Conservation (phyloP, 2,888 invertebrate genomes). For the Capitulum mitella region DNA sequence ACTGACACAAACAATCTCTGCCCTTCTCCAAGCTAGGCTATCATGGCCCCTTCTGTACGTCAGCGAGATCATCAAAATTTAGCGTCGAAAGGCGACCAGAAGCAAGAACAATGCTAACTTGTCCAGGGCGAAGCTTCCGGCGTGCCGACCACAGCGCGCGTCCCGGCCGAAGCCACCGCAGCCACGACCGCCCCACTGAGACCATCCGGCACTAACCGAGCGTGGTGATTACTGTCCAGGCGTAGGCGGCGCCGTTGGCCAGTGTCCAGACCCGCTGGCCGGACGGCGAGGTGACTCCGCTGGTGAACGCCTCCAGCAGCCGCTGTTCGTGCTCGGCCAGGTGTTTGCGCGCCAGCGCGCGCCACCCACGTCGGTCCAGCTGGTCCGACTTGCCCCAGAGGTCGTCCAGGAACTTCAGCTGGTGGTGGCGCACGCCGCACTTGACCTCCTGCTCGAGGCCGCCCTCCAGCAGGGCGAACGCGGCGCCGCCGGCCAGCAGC, state of each 20-base stretch:
- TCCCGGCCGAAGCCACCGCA: no score
- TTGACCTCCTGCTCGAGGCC: slow-evolving; percentile 60
- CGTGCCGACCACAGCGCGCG: no score
- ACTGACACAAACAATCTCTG: no score
- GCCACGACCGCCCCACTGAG: no score
- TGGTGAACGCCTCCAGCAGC: slow-evolving; percentile 71
- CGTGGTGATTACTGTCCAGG: slow-evolving; percentile 76
- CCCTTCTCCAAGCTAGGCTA: no score
- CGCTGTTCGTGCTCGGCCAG: slow-evolving; percentile 79
- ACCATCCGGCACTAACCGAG: slow-evolving; percentile 74
- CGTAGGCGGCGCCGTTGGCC: slow-evolving; percentile 76
- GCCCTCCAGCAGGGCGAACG: slow-evolving; percentile 86
- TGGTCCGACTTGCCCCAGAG: slow-evolving; percentile 56
- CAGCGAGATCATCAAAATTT: no score
- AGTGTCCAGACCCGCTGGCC: slow-evolving; percentile 82
- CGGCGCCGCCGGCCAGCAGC: slow-evolving; percentile 62
- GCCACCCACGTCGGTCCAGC: slow-evolving; percentile 54
- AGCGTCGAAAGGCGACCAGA: no score
- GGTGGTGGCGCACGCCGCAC: slow-evolving; percentile 76
- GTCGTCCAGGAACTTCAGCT: slow-evolving; percentile 73
- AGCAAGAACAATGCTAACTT: no score
- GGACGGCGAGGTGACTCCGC: slow-evolving; percentile 73
- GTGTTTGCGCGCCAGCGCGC: slow-evolving; percentile 69
- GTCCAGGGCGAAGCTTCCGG: no score
- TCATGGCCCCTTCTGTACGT: no score